Base-by-base conservation (phyloP, 1,140 invertebrate genomes). In the Drosophila baimaii region DNA sequence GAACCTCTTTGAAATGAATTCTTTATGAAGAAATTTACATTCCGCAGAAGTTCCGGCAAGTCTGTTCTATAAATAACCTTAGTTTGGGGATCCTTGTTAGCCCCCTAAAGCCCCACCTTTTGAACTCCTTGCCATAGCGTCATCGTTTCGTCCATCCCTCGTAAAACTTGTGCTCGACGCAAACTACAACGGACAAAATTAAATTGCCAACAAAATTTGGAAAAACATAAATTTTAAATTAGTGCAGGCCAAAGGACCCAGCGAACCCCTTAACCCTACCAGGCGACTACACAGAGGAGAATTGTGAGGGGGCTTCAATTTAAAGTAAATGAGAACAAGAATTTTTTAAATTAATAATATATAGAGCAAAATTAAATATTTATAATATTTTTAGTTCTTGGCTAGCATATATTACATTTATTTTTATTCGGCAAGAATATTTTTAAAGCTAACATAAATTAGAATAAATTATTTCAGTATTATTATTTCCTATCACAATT, bases 161-260 rank as follows among this genome's bases (percentile, higher is more conserved):
- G 46, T 79, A 83, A 75, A 75, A 79, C 17, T 79, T 79, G 35
- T 41, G 62, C 35, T 19, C 39, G 44, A 47, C 71, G 47, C 39
- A 70, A 77, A 80, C 77, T 69, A 61, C 47, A 68, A 57, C 23
- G 62, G 31, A 65, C 70, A 75, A 80, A 76, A 76, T 54, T 43
- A 77, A 79, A 77, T 83, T 71, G 54, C 54, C 76, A 68, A 61
- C 77, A 57, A 79, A 71, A 80, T 77, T 57, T 68, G 55, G 63
- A 61, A 79, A 85, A 78, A 79, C 77, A 85, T 85, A 74, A 85
- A 85, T 85, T 81, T 85, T 78, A 81, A 85, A 85, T 85, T 81
- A 84, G 69, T 68, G 33, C 63, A 55, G 65, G 69, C 49, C 54
- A 43, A 61, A 74, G 75, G 35, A 74, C 39, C 19, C 58, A 46